A percentile compares a stretch with the other conserved stretches of the same genome.
phyloP scores from a whole-genome alignment of 64 coral and sea anemone genomes.

The Stichodactyla helianthus region DNA sequence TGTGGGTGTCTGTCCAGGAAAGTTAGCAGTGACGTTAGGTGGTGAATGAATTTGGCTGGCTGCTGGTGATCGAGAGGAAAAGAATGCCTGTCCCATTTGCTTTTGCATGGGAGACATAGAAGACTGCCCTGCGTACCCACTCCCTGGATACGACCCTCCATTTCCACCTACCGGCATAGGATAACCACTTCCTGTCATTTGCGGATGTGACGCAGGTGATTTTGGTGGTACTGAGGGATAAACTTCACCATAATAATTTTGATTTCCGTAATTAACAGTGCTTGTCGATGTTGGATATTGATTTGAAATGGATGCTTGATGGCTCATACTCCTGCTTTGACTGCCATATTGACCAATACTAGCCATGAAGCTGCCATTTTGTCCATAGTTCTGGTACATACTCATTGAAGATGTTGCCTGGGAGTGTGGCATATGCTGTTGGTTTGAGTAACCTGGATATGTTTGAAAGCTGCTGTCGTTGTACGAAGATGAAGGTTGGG shows the following conservation, averaged over 20 bases:
- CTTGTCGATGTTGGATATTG: constrained; percentile 37
- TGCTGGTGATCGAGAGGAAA: constrained; percentile 26
- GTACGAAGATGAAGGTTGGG: constrained; percentile 26
- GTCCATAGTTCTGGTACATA: constrained; percentile 33
- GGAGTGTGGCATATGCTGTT: constrained; percentile 12
- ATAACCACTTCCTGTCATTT: constrained; percentile 35
- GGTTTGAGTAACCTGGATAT: constrained; percentile 26
- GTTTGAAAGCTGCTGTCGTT: constrained; percentile 39
- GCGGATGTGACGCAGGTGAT: constrained; percentile 34
- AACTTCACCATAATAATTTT: constrained; percentile 44
- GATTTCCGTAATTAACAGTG: constrained; percentile 31
- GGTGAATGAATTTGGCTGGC: constrained; percentile 24
- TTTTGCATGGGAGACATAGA: constrained; percentile 31
- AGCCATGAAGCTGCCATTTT: neutral
- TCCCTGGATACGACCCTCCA: constrained; percentile 18
- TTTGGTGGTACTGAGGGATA: constrained; percentile 24
- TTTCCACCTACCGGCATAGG: constrained; percentile 29
- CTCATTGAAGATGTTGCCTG: constrained; percentile 11
- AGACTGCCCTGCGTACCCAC: constrained; percentile 24
- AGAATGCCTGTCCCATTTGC: constrained; percentile 42
- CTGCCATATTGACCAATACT: constrained; percentile 37
- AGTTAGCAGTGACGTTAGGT: constrained; percentile 17
- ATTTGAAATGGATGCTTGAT: neutral
- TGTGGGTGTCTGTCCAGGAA: constrained; percentile 44
- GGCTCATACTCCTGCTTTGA: constrained; percentile 18